Evolutionary conservation across 2,888 invertebrate genomes (phyloP).

Genomic region (Plebejus anna): DNA sequence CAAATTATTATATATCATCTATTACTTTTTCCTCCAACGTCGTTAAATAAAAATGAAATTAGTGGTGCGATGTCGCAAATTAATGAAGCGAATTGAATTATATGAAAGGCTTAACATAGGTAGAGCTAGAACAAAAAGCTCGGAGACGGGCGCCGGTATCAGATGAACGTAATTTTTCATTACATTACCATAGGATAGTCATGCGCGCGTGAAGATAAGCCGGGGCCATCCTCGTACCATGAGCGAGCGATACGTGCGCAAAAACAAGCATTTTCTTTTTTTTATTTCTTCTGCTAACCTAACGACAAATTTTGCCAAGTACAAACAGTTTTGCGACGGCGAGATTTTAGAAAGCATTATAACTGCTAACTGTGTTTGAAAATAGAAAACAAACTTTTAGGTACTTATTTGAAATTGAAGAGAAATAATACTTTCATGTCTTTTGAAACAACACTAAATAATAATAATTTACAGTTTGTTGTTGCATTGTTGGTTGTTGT

Average conservation of each 20-base stretch:
- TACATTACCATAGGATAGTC: conserved; percentile 74
- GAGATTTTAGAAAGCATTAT: background rate
- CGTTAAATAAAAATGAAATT: background rate
- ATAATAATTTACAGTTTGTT: too few species aligned
- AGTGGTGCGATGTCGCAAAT: background rate
- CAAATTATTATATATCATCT: too few species aligned
- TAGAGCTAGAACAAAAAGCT: conserved; percentile 46
- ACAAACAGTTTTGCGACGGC: background rate
- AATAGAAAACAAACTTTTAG: background rate
- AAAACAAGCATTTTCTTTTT: conserved; percentile 37
- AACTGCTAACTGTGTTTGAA: background rate
- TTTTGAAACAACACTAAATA: too few species aligned
- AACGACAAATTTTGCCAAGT: background rate
- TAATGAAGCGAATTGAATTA: conserved; percentile 30
- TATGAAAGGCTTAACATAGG: conserved; percentile 38
- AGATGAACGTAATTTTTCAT: conserved; percentile 78
- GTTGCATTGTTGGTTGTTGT: too few species aligned
- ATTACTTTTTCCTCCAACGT: background rate
- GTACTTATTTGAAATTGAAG: too few species aligned
- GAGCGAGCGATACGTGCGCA: conserved; percentile 39
- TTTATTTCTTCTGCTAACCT: conserved; percentile 32
- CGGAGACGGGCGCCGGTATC: conserved; percentile 60
- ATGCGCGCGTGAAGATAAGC: conserved; percentile 77
- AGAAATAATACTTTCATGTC: too few species aligned
- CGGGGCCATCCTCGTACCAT: conserved; percentile 54